Base-by-base conservation (phyloP, 2,113 vertebrate species). In the Amphilophus citrinellus region DNA sequence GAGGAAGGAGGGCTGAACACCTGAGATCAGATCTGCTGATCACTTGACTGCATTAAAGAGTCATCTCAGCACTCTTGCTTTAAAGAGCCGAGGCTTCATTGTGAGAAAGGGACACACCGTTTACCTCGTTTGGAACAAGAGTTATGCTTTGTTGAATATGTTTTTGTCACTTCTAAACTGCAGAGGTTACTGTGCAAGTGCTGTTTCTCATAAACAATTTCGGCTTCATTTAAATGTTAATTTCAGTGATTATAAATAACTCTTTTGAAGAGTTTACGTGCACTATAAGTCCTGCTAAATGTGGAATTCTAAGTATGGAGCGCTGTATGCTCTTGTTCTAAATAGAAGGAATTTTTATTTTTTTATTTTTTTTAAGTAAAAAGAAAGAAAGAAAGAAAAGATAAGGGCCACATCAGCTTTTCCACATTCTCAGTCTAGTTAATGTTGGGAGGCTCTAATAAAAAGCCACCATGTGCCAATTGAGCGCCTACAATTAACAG, bases 401-500 rank as follows among this genome's bases (percentile, higher is more conserved):
- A 86, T 91, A 91, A 90, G 91, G 94, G 89, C 93, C 95, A 93
- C 91, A 87, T 84, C 91, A 91, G 92, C 94, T 95, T 96, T 95
- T 96, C 94, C 90, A 94, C 96, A 96, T 96, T 97, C 95, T 96
- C 96, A 79, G 89, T 93, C 90, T 95, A 95, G 95, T 96, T 97
- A 94, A 96, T 94, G 92, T 96, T 95, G 94, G 86, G 95, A 95
- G 95, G 96, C 96, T 96, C 93, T 95, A 96, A 96, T 96, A 97
- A 96, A 96, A 97, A 97, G 95, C 94, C 73, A 95, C 95, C 97
- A 96, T 97, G 96, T 97, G 97, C 96, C 97, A 97, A 95, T 92
- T 94, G 93, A 96, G 96, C 94, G 91, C 88, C 94, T 96, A 96
- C 96, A 97, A 98, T 97, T 97, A 98, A 96, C 96, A 97, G 97